These are phyloP conservation scores for Mesaphorura yosii DNA, from an alignment of 1,140 invertebrate genomes.

Conservation along the genomic window DNA sequence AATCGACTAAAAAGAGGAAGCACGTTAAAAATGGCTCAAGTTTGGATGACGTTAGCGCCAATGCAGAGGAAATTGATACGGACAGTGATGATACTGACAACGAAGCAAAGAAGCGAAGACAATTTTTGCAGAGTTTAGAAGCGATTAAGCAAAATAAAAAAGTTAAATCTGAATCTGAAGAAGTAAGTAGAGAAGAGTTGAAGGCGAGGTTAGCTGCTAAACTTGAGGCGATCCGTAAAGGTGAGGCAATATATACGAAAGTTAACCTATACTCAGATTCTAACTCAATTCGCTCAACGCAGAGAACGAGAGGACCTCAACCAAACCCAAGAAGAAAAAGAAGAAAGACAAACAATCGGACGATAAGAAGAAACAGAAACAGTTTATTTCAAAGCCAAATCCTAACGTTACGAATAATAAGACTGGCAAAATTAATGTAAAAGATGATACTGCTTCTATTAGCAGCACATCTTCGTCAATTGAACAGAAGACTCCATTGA, in stretches of 20 bases:
- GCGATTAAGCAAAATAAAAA: constrained; percentile 2
- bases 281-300: neutral
- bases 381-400: constrained; percentile 25
- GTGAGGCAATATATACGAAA: too few species aligned
- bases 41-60: too few species aligned
- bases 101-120: constrained; percentile 7
- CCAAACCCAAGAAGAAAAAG: constrained; percentile 11
- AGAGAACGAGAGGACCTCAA: neutral
- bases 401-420: constrained; percentile 6
- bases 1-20: too few species aligned
- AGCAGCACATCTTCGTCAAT: too few species aligned
- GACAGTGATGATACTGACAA: too few species aligned
- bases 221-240: constrained; percentile 4
- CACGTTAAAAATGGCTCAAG: too few species aligned
- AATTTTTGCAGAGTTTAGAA: constrained; percentile 3
- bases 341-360: constrained; percentile 13
- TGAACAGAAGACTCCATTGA: constrained; percentile 25
- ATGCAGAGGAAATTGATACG: too few species aligned
- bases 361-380: constrained; percentile 11
- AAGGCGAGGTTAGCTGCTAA: constrained; percentile 12
- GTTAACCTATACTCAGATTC: neutral
- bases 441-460: neutral
- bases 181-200: constrained; percentile 8
- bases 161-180: neutral
- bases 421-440: neutral